Conservation (phyloP, 2,797 vertebrate species). For the Sarcoramphus papa region DNA sequence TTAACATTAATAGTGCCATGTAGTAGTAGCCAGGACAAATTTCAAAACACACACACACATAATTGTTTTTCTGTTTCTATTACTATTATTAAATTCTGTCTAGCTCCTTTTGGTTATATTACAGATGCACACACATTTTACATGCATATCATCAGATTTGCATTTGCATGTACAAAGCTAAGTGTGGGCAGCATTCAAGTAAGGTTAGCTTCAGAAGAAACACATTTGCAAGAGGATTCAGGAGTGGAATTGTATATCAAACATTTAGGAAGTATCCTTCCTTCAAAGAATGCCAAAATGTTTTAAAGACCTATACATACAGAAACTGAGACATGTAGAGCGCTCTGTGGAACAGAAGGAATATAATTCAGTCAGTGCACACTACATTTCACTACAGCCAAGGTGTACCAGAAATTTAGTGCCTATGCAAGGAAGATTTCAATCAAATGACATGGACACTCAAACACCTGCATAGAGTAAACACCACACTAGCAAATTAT, state of each 20-base stretch:
- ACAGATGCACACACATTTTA: not conserved
- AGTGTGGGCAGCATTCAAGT: not conserved
- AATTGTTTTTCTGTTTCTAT: not conserved
- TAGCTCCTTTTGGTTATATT: not conserved
- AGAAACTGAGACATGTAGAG: not conserved
- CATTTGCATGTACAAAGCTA: not conserved
- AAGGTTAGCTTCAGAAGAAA: not conserved
- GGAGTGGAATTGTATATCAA: not conserved
- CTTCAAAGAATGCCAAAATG: not conserved
- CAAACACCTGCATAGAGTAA: not conserved
- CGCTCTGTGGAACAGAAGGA: not conserved
- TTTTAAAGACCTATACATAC: not conserved
- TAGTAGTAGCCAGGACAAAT: not conserved
- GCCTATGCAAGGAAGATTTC: not conserved
- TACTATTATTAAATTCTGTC: not conserved
- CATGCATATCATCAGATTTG: not conserved
- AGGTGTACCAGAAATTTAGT: not conserved
- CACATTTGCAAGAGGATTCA: not conserved
- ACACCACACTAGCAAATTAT: not conserved
- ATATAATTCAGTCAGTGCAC: not conserved
- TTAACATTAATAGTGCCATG: not conserved
- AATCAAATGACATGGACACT: not conserved
- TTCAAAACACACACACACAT: not conserved
- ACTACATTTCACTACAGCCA: not conserved
- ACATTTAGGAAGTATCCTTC: not conserved